Evolutionary conservation across 2,113 vertebrate genomes (phyloP), one percentile per base, ranked within the genome.

Genomic region (Xiphophorus maculatus): DNA sequence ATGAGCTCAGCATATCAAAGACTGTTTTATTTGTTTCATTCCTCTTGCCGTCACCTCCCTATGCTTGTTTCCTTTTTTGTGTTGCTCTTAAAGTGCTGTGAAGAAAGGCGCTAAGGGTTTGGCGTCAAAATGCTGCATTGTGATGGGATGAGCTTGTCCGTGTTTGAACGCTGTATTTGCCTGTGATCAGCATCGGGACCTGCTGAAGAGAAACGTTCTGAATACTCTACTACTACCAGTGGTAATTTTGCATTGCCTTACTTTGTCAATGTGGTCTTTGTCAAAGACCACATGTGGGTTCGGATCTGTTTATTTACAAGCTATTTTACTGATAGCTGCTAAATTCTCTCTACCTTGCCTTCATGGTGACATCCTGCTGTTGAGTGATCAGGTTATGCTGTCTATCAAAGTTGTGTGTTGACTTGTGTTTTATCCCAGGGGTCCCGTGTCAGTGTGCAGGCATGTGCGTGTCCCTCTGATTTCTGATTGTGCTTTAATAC

Each of bases 401-500:
- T 90, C 80, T 87, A 87, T 90, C 85, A 71, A 83, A 92, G 88
- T 93, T 33, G 81, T 51, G 90, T 90, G 90, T 90, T 87, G 82
- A 91, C 79, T 75, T 82, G 87, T 92, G 87, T 92, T 88, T 90
- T 81, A 87, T 64, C 77, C 88, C 19, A 71, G 80, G 86, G 85
- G 80, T 84, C 76, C 79, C 66, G 85, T 81, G 91, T 94, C 91
- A 84, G 78, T 88, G 87, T 90, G 84, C 80, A 90, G 88, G 88
- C 91, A 92, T 93, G 89, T 91, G 85, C 69, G 89, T 90, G 85
- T 89, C 84, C 86, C 85, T 78, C 85, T 62, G 90, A 96, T 88
- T 94, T 94, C 95, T 96, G 95, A 92, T 95, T 95, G 94, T 96
- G 96, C 97, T 97, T 96, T 97, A 93, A 88, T 92, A 91, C 84